Conservation (phyloP, 1,140 invertebrate species). For the Diorhabda carinulata region DNA sequence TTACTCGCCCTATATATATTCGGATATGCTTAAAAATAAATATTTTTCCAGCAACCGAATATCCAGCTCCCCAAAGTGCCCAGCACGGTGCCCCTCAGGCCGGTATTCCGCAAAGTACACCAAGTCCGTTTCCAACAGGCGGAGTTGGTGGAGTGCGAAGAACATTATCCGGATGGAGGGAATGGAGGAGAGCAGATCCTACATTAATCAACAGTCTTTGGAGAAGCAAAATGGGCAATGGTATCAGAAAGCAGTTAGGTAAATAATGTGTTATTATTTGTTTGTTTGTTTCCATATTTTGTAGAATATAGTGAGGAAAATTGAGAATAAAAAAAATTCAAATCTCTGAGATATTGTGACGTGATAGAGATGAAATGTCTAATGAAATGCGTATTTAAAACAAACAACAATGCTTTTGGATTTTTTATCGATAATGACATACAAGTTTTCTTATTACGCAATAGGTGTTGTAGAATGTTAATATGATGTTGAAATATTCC, state of each 20-base stretch:
- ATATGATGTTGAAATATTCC: too few species aligned
- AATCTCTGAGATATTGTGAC: too few species aligned
- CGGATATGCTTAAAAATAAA: too few species aligned
- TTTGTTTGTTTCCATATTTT: not conserved
- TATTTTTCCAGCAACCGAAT: conserved; percentile 9
- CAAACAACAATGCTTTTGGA: too few species aligned
- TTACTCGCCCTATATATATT: too few species aligned
- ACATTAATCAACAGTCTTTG: conserved; percentile 64
- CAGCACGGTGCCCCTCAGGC: conserved; percentile 24
- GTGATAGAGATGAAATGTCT: too few species aligned
- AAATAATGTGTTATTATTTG: conserved; percentile 26
- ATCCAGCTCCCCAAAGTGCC: conserved; percentile 16
- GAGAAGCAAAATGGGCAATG: conserved; percentile 65
- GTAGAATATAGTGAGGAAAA: too few species aligned
- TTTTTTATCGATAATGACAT: too few species aligned
- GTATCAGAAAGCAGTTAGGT: conserved; percentile 63
- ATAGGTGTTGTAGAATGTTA: too few species aligned
- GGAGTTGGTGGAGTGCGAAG: conserved; percentile 43
- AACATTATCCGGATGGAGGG: conserved; percentile 54
- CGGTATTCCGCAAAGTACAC: conserved; percentile 40
- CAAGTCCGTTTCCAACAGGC: conserved; percentile 36
- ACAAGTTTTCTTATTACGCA: too few species aligned
- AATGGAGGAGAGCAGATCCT: conserved; percentile 64
- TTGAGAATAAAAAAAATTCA: too few species aligned
- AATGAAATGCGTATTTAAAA: too few species aligned